Evolutionary conservation across 2,888 invertebrate species (phyloP).

Genomic region (Carcina quercana): DNA sequence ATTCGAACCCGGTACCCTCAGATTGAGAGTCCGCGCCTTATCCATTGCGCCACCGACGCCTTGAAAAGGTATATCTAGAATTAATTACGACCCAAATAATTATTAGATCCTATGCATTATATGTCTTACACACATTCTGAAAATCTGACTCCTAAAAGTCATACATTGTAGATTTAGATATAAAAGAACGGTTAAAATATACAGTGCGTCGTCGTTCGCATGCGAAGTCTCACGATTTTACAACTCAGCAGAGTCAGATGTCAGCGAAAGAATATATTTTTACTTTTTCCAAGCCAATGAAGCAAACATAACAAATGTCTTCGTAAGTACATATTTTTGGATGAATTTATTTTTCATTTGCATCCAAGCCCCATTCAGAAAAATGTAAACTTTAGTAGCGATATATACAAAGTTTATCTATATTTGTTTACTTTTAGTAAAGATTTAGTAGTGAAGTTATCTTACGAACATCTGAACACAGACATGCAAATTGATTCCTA

Average conservation of each 20-base stretch:
- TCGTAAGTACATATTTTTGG: conserved; percentile 6
- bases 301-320: conserved; percentile 10
- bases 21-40: too few species aligned
- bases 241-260: conserved; percentile 8
- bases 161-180: too few species aligned
- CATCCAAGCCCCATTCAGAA: conserved; percentile 6
- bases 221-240: conserved; percentile 5
- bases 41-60: too few species aligned
- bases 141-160: too few species aligned
- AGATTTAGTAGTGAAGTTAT: neutral
- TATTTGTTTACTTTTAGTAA: conserved; percentile 4
- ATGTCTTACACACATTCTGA: too few species aligned
- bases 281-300: conserved; percentile 11
- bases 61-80: too few species aligned
- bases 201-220: conserved; percentile 4
- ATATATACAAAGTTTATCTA: too few species aligned
- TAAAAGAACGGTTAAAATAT: neutral
- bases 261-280: conserved; percentile 6
- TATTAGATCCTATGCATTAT: too few species aligned
- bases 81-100: neutral
- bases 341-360: conserved; percentile 12
- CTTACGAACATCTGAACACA: neutral
- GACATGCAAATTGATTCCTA: conserved; percentile 3
- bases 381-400: conserved; percentile 5
- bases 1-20: too few species aligned